phyloP scores from a whole-genome alignment of 2,113 vertebrate genomes.

The Passerina amoena region DNA sequence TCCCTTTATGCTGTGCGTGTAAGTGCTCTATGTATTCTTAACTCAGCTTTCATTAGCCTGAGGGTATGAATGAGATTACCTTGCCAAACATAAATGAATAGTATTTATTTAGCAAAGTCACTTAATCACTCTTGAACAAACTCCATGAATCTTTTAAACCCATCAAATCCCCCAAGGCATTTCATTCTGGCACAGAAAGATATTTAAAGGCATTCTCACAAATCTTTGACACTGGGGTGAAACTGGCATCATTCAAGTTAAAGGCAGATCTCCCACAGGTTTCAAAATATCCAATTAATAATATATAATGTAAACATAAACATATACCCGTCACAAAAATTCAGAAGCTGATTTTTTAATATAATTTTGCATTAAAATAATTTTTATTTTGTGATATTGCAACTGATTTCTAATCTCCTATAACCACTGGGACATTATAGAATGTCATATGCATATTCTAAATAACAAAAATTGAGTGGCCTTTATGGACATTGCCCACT shows the following conservation, averaged over 20 bases:
- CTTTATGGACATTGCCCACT: background rate
- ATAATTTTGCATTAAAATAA: background rate
- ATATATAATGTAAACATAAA: background rate
- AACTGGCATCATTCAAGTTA: background rate
- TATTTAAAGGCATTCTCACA: slow-evolving; percentile 3
- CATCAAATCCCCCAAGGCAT: background rate
- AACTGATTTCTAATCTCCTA: background rate
- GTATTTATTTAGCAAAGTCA: slow-evolving; percentile 26
- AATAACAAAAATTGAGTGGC: background rate
- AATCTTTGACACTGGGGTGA: background rate
- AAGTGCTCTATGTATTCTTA: background rate
- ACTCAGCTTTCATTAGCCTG: background rate
- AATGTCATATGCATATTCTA: background rate
- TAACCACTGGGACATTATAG: background rate
- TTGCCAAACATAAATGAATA: background rate
- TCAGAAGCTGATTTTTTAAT: background rate
- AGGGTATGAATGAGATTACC: slow-evolving; percentile 3
- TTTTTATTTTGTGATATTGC: background rate
- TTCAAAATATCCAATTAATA: background rate
- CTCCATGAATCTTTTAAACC: slow-evolving; percentile 17
- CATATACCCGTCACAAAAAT: fast-evolving
- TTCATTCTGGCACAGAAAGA: slow-evolving; percentile 6
- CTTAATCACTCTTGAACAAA: slow-evolving; percentile 46
- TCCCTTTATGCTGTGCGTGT: background rate
- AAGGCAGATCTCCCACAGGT: background rate